Evolutionary conservation across 2,888 invertebrate genomes (phyloP), one percentile per base, ranked within the genome.

Genomic region (Artemia sinica): DNA sequence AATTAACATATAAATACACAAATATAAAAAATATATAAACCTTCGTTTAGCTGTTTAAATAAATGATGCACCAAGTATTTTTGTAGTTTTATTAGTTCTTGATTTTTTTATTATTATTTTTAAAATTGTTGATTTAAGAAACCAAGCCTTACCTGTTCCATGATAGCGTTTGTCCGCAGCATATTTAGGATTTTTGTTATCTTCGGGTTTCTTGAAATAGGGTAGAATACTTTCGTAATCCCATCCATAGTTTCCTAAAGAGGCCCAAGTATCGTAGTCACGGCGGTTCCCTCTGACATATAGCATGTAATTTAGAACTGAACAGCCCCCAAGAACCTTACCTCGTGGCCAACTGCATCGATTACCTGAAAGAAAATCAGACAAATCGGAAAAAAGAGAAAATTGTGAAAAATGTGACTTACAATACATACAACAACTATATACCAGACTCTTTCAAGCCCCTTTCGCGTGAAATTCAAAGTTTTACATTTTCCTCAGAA

Each of bases 271-370:
- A 76, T 93, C 89, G 79, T 90, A 94, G 75, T 93, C 92, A 71
- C 85, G 84, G 73, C 84, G 83, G 75, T 91, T 92, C 68, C 93
- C 93, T 68, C 94, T 83, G 12, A 91, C 86, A 79, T 94, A 94
- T 51, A 92, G 84, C 92, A 94, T 92, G 13, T 89, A 89, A 77
- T 93, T 93, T 1, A 92, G 82, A 2, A 90, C 89, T 74, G 89
- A 89, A 69, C 87, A 85, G 13, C 94, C 92, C 48, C 92, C 92
- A 41, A 93, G n/a, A 58, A 69, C 52, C 49, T 58, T 69, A 41
- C 69, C 69, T 28, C 66, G 50, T 12, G 69, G 69, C 51, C 50
- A 50, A 49, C 28, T 11, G 49, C 65, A 70, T 14, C 65, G 63
- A 10, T 58, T 58, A 18, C 63, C 63, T 58, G 28, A 28, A 58